Evolutionary conservation across 1,140 invertebrate genomes (phyloP), one percentile per base, ranked within the genome.

Genomic region (Amyelois transitella): DNA sequence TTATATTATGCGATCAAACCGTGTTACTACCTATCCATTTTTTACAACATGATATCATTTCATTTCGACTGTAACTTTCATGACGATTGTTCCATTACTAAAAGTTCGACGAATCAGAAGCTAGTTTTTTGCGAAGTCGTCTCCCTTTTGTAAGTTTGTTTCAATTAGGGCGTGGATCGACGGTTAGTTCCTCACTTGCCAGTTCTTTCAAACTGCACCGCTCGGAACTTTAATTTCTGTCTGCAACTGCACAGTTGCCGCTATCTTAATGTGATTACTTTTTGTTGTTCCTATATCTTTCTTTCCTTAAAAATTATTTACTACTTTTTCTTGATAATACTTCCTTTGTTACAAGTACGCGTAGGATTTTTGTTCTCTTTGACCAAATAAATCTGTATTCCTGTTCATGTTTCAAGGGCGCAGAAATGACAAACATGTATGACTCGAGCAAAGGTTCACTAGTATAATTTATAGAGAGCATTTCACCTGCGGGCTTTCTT

Each of bases 121-220:
- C 12, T 38, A 38, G 12, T 38, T n/a, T 38, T 38, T 14, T 38
- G 12, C 32, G 12, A 14, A 14, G 32, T 14, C 32, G 32, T 14
- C n/a, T 14, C 32, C 12, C 32, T 14, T 38, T 38, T 38, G 32
- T 38, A 38, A 38, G 32, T 72, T 72, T 73, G 71, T 66, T 72
- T 69, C 68, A 73, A 76, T 77, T 69, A 72, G 51, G 53, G 62
- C 58, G 60, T 61, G 53, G 60, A 59, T 70, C 54, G 63, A 44
- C 57, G 62, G 53, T 70, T 59, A 62, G 60, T 63, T 54, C 57
- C 43, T 32, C 51, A 58, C 52, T 49, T 56, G 50, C 47, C 55
- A 38, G 43, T 66, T 65, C 55, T 62, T 60, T 43, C 18, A 28
- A 62, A 61, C 45, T 52, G 60, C 58, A 62, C 53, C 50, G 55